A percentile compares a stretch with the other conserved stretches of the same genome.
phyloP scores from a whole-genome alignment of 2,888 invertebrate species.

The Caenorhabditis macrosperma region DNA sequence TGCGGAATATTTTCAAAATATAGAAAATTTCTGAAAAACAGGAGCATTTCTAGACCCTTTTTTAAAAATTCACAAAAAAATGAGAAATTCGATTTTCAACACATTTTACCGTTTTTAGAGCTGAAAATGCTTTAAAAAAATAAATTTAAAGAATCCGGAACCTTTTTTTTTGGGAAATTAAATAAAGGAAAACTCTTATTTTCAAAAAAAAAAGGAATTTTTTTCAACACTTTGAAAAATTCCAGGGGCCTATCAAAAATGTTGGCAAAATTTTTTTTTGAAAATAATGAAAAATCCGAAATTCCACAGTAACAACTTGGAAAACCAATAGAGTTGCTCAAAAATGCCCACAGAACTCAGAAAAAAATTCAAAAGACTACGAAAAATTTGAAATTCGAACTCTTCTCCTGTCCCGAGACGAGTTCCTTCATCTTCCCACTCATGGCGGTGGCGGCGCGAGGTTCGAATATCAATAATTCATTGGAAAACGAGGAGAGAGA shows the following conservation, averaged over 20 bases:
- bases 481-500: background rate
- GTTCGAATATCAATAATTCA: conserved; percentile 7
- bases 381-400: background rate
- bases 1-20: background rate
- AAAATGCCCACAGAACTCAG: background rate
- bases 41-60: no score
- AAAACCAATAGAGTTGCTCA: background rate
- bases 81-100: no score
- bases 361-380: background rate
- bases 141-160: background rate
- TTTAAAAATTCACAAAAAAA: background rate
- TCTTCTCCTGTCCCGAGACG: background rate
- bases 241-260: background rate
- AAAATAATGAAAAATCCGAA: no score
- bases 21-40: no score
- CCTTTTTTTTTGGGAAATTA: background rate
- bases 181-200: background rate
- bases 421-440: no score
- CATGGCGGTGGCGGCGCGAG: background rate
- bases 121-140: background rate
- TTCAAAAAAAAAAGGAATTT: background rate
- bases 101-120: no score
- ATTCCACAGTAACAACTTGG: no score
- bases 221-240: background rate
- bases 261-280: background rate